A percentile compares a stretch with the other conserved stretches of the same genome.
Evolutionary conservation across 2,888 invertebrate species (phyloP).

Genomic region (Tenthredo scrophulariae): DNA sequence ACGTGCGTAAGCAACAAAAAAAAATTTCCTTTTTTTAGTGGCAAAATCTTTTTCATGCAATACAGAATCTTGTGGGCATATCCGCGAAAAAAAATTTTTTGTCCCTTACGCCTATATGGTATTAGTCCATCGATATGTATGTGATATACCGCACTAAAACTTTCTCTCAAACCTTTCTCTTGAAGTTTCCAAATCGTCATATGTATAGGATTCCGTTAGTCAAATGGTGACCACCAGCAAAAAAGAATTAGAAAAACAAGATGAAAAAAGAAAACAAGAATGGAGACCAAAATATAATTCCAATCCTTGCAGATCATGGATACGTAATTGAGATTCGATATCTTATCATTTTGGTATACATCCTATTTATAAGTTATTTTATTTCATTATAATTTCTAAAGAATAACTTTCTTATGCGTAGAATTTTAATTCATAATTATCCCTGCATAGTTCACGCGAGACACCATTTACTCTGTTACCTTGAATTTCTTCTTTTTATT

Average conservation of each 20-base stretch:
- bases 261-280: neutral
- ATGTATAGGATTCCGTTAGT: neutral
- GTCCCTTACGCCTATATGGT: too few species aligned
- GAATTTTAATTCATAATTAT: slow-evolving; percentile 1
- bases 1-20: too few species aligned
- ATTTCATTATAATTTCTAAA: slow-evolving; percentile 3
- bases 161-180: neutral
- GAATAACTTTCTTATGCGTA: neutral
- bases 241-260: neutral
- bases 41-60: too few species aligned
- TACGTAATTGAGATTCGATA: slow-evolving; percentile 13
- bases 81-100: too few species aligned
- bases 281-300: neutral
- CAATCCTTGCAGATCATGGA: neutral
- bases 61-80: too few species aligned
- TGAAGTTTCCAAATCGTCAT: neutral
- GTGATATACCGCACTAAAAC: neutral
- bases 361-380: neutral
- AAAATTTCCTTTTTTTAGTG: too few species aligned
- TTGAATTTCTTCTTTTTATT: neutral
- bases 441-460: neutral
- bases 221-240: neutral
- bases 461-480: slow-evolving; percentile 14
- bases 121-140: too few species aligned
- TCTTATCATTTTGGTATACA: neutral